These are phyloP conservation scores for Drosophila nannoptera DNA, from an alignment of 1,140 invertebrate genomes.

Conservation along the genomic window DNA sequence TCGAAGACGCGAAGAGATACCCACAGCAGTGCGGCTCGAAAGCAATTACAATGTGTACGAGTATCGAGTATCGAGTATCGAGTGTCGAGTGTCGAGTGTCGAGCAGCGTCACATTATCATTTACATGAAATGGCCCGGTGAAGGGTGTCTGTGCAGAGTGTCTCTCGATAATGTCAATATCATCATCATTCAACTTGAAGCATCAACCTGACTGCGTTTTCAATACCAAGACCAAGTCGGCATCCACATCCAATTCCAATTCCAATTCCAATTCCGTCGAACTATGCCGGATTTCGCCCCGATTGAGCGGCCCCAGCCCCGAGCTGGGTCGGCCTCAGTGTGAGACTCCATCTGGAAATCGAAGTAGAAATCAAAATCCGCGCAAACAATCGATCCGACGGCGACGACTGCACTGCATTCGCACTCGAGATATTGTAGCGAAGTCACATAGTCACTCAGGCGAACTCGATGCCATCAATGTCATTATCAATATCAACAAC, in stretches of 20 bases:
- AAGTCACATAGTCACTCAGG: constrained; percentile 70
- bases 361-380: constrained; percentile 61
- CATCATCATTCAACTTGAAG: constrained; percentile 61
- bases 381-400: constrained; percentile 56
- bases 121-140: constrained; percentile 46
- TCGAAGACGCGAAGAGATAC: constrained; percentile 28
- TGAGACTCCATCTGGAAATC: constrained; percentile 27
- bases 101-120: constrained; percentile 58
- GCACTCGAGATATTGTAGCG: constrained; percentile 60
- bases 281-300: constrained; percentile 66
- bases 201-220: constrained; percentile 18
- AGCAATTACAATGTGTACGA: constrained; percentile 45
- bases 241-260: neutral
- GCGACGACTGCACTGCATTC: constrained; percentile 68
- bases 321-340: constrained; percentile 1
- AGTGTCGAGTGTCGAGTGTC: neutral
- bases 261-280: constrained; percentile 56
- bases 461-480: constrained; percentile 74
- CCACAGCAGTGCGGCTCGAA: constrained; percentile 25
- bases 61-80: constrained; percentile 26
- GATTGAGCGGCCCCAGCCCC: constrained; percentile 62
- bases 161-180: constrained; percentile 75
- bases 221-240: constrained; percentile 5
- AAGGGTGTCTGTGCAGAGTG: constrained; percentile 50
- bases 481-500: constrained; percentile 79